Base-by-base conservation (phyloP, 2,113 vertebrate species). In the Arizona elegans region DNA sequence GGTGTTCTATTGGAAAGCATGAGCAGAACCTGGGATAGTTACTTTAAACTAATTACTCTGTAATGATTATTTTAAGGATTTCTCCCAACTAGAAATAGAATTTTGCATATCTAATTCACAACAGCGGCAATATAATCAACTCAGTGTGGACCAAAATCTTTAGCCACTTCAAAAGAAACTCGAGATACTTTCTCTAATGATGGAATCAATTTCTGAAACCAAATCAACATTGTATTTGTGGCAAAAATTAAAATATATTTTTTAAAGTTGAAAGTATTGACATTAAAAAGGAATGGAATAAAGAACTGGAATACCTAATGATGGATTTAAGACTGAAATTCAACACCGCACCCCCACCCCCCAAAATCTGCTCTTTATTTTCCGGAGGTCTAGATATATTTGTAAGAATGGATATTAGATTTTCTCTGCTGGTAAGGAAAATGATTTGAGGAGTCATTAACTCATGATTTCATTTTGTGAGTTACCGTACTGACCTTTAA, bases 281-380 rank as follows among this genome's bases (percentile, higher is more conserved):
- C 75, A 81, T 81, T 43, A 8, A 81, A 17, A 43, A 43, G 75
- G 33, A 21, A 17, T 81, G 1, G 75, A 38, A 38, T 81, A 81
- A 81, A 81, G 17, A 81, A 81, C 2, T 38, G 3, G 17, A 81
- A 43, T 43, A 81, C 8, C 7, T 43, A 17, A 81, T 81, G 7
- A 81, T 81, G 33, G 75, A 81, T 81, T 81, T 81, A 21, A 81
- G 33, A 81, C 33, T 81, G 75, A 43, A 81, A 81, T 81, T 81
- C 75, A 62, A 0, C 9, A 24, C 1, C 7, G 1, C 23, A 23
- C 23, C 0, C 9, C 59, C 1, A 2, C 7, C 24, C 58, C 23
- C 8, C 2, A 8, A 26, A 62, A 29, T 26, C 9, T 62, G 26
- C 59, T 62, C 24, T 81, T 38, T 43, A 81, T 43, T 81, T 43